These are phyloP conservation scores for Apodemia hepburni DNA, from an alignment of 2,888 invertebrate species.

Conservation along the genomic window DNA sequence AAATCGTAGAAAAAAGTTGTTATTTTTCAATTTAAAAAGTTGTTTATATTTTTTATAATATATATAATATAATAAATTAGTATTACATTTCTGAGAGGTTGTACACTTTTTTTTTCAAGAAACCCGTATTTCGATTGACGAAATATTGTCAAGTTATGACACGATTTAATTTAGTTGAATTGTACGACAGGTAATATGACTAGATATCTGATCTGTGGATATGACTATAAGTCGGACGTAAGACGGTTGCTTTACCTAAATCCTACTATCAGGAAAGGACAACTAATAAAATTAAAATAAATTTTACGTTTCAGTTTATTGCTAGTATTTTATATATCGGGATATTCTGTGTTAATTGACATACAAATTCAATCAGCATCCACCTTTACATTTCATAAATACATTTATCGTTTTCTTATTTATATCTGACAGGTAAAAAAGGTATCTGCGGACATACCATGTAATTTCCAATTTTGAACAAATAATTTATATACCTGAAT, in stretches of 20 bases:
- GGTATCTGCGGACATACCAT: constrained; percentile 26
- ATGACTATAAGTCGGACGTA: neutral
- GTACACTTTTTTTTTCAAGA: too few relatives aligned
- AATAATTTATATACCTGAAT: constrained; percentile 22
- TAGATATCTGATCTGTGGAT: too few relatives aligned
- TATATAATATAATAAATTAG: too few relatives aligned
- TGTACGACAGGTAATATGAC: too few relatives aligned
- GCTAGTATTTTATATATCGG: constrained; percentile 14
- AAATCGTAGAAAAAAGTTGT: too few relatives aligned
- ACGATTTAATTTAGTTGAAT: too few relatives aligned
- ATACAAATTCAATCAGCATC: constrained; percentile 15
- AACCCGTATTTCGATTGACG: too few relatives aligned
- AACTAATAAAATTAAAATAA: neutral
- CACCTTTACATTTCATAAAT: constrained; percentile 51
- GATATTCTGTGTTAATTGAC: constrained; percentile 15
- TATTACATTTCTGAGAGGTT: too few relatives aligned
- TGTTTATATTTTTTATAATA: too few relatives aligned
- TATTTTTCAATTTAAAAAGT: too few relatives aligned
- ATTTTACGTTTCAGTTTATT: constrained; percentile 11
- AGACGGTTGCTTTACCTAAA: neutral
- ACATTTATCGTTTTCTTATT: constrained; percentile 55
- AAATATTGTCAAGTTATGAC: too few relatives aligned
- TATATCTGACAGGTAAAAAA: constrained; percentile 59
- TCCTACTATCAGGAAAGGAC: neutral
- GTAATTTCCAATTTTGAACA: constrained; percentile 23